Base-by-base conservation (phyloP, 2,113 vertebrate genomes). In the Zosterops lateralis region DNA sequence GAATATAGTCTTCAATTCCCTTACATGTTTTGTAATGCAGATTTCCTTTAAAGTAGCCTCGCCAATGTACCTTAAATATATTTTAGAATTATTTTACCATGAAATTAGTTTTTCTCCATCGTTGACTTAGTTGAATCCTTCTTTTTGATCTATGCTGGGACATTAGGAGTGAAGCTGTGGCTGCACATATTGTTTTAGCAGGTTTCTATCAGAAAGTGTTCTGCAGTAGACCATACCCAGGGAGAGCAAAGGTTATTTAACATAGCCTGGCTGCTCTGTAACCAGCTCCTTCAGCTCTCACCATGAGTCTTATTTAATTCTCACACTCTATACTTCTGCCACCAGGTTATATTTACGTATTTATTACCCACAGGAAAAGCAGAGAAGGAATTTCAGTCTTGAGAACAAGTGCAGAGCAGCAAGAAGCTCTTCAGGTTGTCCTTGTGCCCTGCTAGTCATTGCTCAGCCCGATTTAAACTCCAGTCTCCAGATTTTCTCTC, bases 11-110 rank as follows among this genome's bases (percentile, higher is more conserved):
- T 97, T 96, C 95, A 90, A 60, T 96, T 97, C 92, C 91, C 84
- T 84, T 94, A 92, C 26, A 66, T 97, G 97, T 97, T 97, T 98
- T 98, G 95, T 97, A 95, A 98, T 98, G 97, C 97, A 98, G 96
- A 98, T 97, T 98, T 95, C 89, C 95, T 97, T 97, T 96, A 97
- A 97, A 98, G 95, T 97, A 97, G 96, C 96, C 93, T 94, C 94
- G 93, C 96, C 94, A 92, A 87, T 97, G 97, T 96, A 98, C 97
- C 97, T 98, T 98, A 97, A 98, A 97, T 98, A 98, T 97, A 97
- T 98, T 98, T 97, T 98, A 97, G 97, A 98, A 98, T 98, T 98
- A 98, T 98, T 98, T 98, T 97, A 98, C 97, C 98, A 98, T 98
- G 98, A 98, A 98, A 98, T 98, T 98, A 98, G 97, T 98, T 98